Conservation (phyloP, 2,888 invertebrate species). For the Diplazon laetatorius region DNA sequence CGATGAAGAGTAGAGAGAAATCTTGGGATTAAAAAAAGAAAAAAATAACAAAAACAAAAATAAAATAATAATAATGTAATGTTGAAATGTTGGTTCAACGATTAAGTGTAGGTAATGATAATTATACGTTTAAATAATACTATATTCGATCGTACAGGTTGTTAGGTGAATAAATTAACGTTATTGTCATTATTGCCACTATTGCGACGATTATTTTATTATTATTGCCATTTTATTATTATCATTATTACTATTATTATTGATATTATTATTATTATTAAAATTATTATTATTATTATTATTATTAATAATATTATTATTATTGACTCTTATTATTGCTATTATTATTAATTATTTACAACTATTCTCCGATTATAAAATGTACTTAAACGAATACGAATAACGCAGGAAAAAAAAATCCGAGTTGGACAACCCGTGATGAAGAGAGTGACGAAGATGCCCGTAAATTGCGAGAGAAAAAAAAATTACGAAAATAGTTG, state of each 20-base stretch:
- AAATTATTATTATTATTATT: constrained; percentile 71
- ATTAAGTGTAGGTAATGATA: constrained; percentile 70
- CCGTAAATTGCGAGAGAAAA: constrained; percentile 4
- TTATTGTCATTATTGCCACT: constrained; percentile 73
- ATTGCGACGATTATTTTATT: constrained; percentile 73
- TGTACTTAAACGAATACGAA: constrained; percentile 56
- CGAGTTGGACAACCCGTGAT: constrained; percentile 40
- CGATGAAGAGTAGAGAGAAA: constrained; percentile 27
- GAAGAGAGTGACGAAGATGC: constrained; percentile 44
- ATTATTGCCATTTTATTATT: constrained; percentile 74
- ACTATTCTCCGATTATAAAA: constrained; percentile 56
- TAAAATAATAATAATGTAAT: constrained; percentile 61
- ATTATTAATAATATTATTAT: constrained; percentile 74
- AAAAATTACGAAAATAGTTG: background rate
- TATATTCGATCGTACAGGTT: constrained; percentile 63
- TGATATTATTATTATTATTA: constrained; percentile 73
- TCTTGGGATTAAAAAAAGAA: too few relatives aligned
- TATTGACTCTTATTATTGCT: constrained; percentile 72
- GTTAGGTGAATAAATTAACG: constrained; percentile 65
- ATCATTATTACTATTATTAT: constrained; percentile 73
- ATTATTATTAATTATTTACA: constrained; percentile 73
- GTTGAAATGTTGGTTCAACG: constrained; percentile 62
- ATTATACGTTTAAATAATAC: constrained; percentile 74
- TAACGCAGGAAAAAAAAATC: constrained; percentile 35
- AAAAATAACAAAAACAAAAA: too few relatives aligned